Evolutionary conservation across 1,140 invertebrate genomes (phyloP).

Genomic region (Neodiprion virginianus): DNA sequence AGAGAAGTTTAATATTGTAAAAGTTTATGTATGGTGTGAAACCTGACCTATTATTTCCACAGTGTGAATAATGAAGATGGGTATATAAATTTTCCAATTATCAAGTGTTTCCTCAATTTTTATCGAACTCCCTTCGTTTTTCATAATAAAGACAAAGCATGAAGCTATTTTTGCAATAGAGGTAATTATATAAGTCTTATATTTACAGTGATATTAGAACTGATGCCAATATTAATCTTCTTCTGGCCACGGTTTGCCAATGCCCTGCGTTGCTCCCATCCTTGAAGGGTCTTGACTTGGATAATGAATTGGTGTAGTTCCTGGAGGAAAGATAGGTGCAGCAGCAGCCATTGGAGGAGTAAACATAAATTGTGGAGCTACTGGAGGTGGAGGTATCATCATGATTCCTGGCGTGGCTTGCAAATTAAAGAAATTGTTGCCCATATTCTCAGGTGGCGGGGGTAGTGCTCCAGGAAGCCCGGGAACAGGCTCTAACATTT

Average conservation of each 20-base stretch:
- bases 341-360: slow-evolving; percentile 60
- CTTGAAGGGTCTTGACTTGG: slow-evolving; percentile 93
- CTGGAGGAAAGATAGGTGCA: slow-evolving; percentile 61
- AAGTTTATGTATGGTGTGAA: too few relatives aligned
- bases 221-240: slow-evolving; percentile 39
- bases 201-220: too few relatives aligned
- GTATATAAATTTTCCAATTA: too few relatives aligned
- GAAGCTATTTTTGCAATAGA: too few relatives aligned
- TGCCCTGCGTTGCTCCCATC: slow-evolving; percentile 75
- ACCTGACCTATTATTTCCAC: too few relatives aligned
- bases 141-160: too few relatives aligned
- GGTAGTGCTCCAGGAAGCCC: slow-evolving; percentile 83
- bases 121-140: too few relatives aligned
- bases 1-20: too few relatives aligned
- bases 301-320: slow-evolving; percentile 80
- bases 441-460: slow-evolving; percentile 72
- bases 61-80: too few relatives aligned
- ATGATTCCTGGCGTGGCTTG: slow-evolving; percentile 65
- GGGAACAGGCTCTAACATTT: slow-evolving; percentile 83
- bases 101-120: too few relatives aligned
- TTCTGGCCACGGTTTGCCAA: slow-evolving; percentile 60
- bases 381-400: slow-evolving; percentile 63
- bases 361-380: slow-evolving; percentile 62
- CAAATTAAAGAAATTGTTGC: slow-evolving; percentile 69
- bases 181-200: too few relatives aligned